phyloP scores from a whole-genome alignment of 1,140 invertebrate genomes.

The Manduca sexta region DNA sequence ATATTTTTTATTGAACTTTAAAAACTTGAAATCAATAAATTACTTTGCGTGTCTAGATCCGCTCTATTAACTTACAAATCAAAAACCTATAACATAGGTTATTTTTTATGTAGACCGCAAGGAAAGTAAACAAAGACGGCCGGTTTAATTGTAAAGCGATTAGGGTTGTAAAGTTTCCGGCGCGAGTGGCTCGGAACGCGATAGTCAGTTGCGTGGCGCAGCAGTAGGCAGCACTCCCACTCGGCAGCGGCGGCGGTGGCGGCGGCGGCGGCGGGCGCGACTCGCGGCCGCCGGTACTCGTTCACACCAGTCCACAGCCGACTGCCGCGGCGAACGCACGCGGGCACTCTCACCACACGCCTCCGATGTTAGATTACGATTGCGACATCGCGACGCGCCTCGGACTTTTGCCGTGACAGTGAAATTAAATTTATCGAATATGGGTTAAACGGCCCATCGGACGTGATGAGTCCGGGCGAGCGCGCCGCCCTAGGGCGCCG shows the following conservation, averaged over 20 bases:
- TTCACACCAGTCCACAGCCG: constrained; percentile 63
- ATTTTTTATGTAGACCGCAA: constrained; percentile 7
- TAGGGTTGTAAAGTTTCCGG: constrained; percentile 64
- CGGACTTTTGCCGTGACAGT: constrained; percentile 64
- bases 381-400: constrained; percentile 63
- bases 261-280: constrained; percentile 50
- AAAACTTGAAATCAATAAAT: too few relatives aligned
- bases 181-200: constrained; percentile 30
- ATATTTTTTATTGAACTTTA: too few relatives aligned
- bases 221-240: constrained; percentile 59
- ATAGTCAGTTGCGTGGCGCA: constrained; percentile 45
- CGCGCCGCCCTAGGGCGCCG: constrained; percentile 65
- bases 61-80: too few relatives aligned
- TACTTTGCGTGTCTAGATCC: too few relatives aligned
- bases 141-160: constrained; percentile 60
- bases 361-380: constrained; percentile 67
- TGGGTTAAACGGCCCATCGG: constrained; percentile 62
- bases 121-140: constrained; percentile 55
- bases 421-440: constrained; percentile 54
- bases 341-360: constrained; percentile 33
- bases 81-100: too few relatives aligned
- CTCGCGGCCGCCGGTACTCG: constrained; percentile 49
- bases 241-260: too few relatives aligned
- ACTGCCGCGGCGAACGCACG: constrained; percentile 56
- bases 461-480: constrained; percentile 69